Base-by-base conservation (phyloP, 1,140 invertebrate genomes). In the Hyles vespertilio region DNA sequence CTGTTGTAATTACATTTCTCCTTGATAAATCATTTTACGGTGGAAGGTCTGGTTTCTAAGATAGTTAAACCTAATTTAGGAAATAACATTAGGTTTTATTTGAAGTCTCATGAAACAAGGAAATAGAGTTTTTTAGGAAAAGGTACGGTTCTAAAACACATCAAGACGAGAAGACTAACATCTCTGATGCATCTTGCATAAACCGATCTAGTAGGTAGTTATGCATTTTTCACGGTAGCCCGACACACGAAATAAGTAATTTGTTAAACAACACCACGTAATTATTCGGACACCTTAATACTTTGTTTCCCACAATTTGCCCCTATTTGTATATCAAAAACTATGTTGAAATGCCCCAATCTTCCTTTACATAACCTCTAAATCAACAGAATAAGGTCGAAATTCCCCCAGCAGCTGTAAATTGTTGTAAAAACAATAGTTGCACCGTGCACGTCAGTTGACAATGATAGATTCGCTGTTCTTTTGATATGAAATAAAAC, bases 161-260 rank as follows among this genome's bases (percentile, higher is more conserved):
- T 22, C 22, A 22, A 22, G 22, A 2, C 22, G 22, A 22, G 22
- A 22, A 22, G 22, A 22, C 22, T 22, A 22, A 22, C 22, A 22
- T 40, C 36, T 2, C 3, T 40, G 36, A 5, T 8, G 36, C 36
- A 40, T 40, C 4, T 1, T 54, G 63, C 53, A 62, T 69, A 63
- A 62, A 22, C 12, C 62, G 33, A 11, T 70, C 55, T 60, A 59
- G 40, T 55, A 50, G 51, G 50, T 62, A 68, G 53, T 72, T 72
- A 75, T 71, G 61, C 72, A 79, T 76, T 79, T 77, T 78, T 77
- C 77, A 81, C 78, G 78, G 80, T 77, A 76, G 67, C 74, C 44
- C 59, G 64, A 59, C 69, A 72, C 63, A 66, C 56, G 48, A 67
- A 71, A 72, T 76, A 68, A 72, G 67, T 72, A 75, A 82, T 79